Evolutionary conservation across 2,797 vertebrate genomes (phyloP).

Genomic region (Enteromius anoplus): DNA sequence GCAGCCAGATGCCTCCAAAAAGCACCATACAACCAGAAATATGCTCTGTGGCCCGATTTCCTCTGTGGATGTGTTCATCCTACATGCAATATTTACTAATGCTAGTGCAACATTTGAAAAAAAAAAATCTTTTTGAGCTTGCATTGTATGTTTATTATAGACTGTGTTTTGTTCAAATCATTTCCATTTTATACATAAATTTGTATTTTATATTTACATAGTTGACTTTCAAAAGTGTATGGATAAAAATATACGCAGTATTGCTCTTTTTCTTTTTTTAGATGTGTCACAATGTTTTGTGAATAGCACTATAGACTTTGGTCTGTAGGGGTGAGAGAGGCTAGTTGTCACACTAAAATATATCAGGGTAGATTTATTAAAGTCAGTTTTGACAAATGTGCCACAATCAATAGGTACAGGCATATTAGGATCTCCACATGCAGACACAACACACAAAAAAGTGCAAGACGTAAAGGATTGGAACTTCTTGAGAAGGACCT

Average conservation of each 20-base stretch:
- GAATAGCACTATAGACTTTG: neutral
- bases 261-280: neutral
- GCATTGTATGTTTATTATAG: slow-evolving; percentile 17
- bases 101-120: neutral
- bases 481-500: neutral
- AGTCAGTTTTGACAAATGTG: neutral
- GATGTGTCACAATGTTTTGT: neutral
- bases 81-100: slow-evolving; percentile 78
- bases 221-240: neutral
- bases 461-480: neutral
- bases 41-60: slow-evolving; percentile 82
- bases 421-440: neutral
- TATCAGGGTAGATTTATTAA: neutral
- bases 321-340: neutral
- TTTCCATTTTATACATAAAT: neutral
- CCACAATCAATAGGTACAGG: neutral
- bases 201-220: neutral
- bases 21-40: slow-evolving; percentile 79
- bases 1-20: slow-evolving; percentile 83
- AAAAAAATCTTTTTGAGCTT: slow-evolving; percentile 40
- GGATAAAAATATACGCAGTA: neutral
- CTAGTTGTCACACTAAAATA: slow-evolving; percentile 1
- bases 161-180: neutral
- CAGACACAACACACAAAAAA: neutral
- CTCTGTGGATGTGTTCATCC: slow-evolving; percentile 80